A percentile compares a stretch with the other conserved stretches of the same genome.
phyloP scores from a whole-genome alignment of 2,888 invertebrate genomes.

The Spodoptera picta region DNA sequence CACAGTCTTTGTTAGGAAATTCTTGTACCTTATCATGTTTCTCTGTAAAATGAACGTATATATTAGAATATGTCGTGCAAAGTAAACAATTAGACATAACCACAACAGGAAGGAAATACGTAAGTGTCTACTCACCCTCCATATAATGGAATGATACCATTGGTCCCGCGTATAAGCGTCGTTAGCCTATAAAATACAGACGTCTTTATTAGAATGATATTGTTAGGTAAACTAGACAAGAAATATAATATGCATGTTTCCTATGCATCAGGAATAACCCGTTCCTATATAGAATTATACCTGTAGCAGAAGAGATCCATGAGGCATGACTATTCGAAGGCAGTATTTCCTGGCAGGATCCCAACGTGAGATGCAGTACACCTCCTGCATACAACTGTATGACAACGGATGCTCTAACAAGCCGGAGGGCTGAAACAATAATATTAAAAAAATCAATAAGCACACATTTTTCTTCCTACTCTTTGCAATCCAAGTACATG shows the following conservation, averaged over 20 bases:
- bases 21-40: conserved; percentile 92
- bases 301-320: conserved; percentile 92
- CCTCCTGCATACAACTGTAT: conserved; percentile 93
- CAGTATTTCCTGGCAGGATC: conserved; percentile 94
- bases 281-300: conserved; percentile 68
- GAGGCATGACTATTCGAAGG: conserved; percentile 92
- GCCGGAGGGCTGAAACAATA: conserved; percentile 88
- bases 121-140: conserved; percentile 89
- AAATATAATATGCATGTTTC: conserved; percentile 7
- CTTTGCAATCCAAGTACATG: no score
- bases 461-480: no score
- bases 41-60: conserved; percentile 85
- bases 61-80: conserved; percentile 21
- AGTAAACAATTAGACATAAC: conserved; percentile 28
- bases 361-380: conserved; percentile 93
- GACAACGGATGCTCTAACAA: conserved; percentile 91
- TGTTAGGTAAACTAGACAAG: conserved; percentile 13
- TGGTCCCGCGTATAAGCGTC: conserved; percentile 94
- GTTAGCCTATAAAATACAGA: conserved; percentile 87
- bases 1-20: conserved; percentile 90
- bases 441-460: not conserved
- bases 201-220: conserved; percentile 23
- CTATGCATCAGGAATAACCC: conserved; percentile 2
- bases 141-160: conserved; percentile 94
- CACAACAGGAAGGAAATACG: conserved; percentile 46